Evolutionary conservation across 2,113 vertebrate species (phyloP).

Genomic region (Leptobrachium ailaonicum): DNA sequence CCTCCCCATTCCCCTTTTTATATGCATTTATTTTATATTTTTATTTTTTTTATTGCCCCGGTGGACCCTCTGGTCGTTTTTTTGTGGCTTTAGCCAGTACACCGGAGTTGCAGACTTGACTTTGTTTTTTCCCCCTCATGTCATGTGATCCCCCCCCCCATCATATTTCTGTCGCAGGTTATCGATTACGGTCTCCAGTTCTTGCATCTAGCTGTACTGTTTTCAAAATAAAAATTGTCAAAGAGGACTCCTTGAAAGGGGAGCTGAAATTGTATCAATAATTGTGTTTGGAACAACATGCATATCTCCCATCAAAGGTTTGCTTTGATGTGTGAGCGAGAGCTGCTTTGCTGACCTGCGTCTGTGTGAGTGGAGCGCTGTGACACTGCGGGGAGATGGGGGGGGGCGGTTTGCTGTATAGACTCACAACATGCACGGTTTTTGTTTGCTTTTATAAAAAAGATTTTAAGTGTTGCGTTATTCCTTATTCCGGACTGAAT

Average conservation of each 20-base stretch:
- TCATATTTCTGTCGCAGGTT: no score
- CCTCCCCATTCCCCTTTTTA: no score
- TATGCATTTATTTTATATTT: no score
- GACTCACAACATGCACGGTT: neutral
- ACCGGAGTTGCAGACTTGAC: no score
- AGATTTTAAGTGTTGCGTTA: neutral
- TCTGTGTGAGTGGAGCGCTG: slow-evolving; percentile 11
- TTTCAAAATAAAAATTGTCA: neutral
- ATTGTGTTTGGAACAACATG: slow-evolving; percentile 20
- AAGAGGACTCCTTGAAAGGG: slow-evolving; percentile 8
- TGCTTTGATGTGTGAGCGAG: slow-evolving; percentile 25
- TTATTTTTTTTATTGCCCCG: no score
- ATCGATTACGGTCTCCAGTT: no score
- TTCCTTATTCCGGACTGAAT: no score
- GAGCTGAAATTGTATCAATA: neutral
- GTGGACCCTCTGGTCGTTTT: no score
- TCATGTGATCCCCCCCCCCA: no score
- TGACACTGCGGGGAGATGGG: slow-evolving; percentile 3
- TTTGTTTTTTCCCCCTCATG: no score
- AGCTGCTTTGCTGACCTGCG: slow-evolving; percentile 23
- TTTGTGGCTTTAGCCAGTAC: no score
- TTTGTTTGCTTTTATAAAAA: neutral
- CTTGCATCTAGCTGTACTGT: neutral
- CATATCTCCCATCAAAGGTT: slow-evolving; percentile 6
- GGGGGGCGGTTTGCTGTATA: neutral